Conservation (phyloP, 2,888 invertebrate species). For the Apeira syringaria region DNA sequence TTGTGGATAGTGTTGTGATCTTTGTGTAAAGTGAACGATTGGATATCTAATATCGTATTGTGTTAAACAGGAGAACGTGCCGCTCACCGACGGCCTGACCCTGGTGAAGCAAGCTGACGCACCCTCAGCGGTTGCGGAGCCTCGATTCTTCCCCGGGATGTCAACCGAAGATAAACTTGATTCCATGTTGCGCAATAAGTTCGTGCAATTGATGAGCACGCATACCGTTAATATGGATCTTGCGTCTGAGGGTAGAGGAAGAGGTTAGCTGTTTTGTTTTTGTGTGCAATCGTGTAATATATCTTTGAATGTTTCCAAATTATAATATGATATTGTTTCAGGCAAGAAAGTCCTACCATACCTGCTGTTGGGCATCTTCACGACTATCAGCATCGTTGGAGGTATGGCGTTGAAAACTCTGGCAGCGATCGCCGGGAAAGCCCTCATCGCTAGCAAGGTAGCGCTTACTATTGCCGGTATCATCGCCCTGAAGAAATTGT, state of each 20-base stretch:
- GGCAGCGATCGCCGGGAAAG: conserved; percentile 88
- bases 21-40: conserved; percentile 41
- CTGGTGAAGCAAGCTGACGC: conserved; percentile 84
- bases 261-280: conserved; percentile 52
- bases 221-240: conserved; percentile 87
- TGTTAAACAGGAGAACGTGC: conserved; percentile 79
- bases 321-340: conserved; percentile 34
- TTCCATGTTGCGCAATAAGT: conserved; percentile 75
- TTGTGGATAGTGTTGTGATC: conserved; percentile 26
- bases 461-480: conserved; percentile 89
- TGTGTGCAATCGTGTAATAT: neutral
- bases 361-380: conserved; percentile 84
- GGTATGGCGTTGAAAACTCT: conserved; percentile 88
- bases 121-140: conserved; percentile 79
- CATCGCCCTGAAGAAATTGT: conserved; percentile 88
- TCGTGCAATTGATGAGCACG: conserved; percentile 85
- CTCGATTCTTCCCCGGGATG: conserved; percentile 82
- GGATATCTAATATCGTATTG: conserved; percentile 44
- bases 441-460: conserved; percentile 88
- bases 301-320: neutral
- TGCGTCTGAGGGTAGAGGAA: conserved; percentile 76
- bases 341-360: conserved; percentile 84
- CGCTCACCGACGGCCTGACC: conserved; percentile 84
- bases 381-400: conserved; percentile 87
- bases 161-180: conserved; percentile 82